A percentile compares a stretch with the other conserved stretches of the same genome.
phyloP scores from a whole-genome alignment of 1,140 invertebrate species.

The Lordiphosa stackelbergi region DNA sequence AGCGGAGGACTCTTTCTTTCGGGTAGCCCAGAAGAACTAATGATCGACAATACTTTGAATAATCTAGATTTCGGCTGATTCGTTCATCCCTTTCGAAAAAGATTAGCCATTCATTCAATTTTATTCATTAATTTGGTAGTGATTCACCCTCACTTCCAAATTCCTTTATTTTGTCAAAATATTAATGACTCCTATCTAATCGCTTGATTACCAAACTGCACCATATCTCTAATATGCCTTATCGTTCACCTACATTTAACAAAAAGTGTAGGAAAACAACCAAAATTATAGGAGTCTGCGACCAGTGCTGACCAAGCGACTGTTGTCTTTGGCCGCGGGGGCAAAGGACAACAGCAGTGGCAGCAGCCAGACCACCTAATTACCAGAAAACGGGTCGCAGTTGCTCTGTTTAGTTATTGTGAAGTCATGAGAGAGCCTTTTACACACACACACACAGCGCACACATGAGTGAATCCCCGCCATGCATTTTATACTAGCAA shows the following conservation, averaged over 20 bases:
- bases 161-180: neutral
- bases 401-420: slow-evolving; percentile 46
- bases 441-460: slow-evolving; percentile 22
- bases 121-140: slow-evolving; percentile 4
- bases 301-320: slow-evolving; percentile 11
- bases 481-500: slow-evolving; percentile 46
- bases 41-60: too few species aligned
- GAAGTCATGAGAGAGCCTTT: slow-evolving; percentile 34
- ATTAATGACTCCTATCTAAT: neutral
- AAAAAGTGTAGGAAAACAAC: slow-evolving; percentile 5
- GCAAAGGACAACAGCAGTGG: slow-evolving; percentile 32
- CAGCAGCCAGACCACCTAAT: slow-evolving; percentile 34
- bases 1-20: too few species aligned
- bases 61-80: too few species aligned
- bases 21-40: too few species aligned
- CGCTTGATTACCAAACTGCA: neutral
- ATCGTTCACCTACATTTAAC: slow-evolving; percentile 11
- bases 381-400: slow-evolving; percentile 31
- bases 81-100: neutral
- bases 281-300: slow-evolving; percentile 2
- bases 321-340: slow-evolving; percentile 32
- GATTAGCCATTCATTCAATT: neutral
- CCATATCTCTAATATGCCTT: slow-evolving; percentile 4
- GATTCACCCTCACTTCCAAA: too few species aligned
- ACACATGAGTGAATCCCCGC: slow-evolving; percentile 29